Percentiles rank a stretch among this genome's conserved stretches.
phyloP scores from a whole-genome alignment of 1,140 invertebrate genomes.

The Drosophila murphyi region DNA sequence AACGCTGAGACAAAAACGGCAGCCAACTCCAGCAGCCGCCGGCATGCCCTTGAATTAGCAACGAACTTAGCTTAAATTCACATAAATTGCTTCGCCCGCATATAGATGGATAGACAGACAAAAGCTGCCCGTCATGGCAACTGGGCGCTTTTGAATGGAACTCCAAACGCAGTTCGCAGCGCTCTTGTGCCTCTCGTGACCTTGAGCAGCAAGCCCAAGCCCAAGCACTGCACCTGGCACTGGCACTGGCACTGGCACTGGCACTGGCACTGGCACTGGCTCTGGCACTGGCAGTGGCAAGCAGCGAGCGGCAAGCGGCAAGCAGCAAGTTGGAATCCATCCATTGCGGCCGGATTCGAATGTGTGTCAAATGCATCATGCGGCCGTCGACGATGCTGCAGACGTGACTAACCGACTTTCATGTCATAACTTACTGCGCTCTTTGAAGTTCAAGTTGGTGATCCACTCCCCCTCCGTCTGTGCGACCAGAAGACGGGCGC shows the following conservation, averaged over 20 bases:
- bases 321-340: conserved; percentile 26
- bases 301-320: conserved; percentile 6
- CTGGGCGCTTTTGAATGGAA: conserved; percentile 56
- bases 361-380: conserved; percentile 82
- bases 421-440: conserved; percentile 76
- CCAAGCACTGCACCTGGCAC: not conserved
- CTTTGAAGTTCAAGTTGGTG: conserved; percentile 78
- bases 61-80: conserved; percentile 68
- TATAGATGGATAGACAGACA: conserved; percentile 21
- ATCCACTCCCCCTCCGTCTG: not conserved
- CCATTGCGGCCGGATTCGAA: conserved; percentile 60
- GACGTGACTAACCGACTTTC: conserved; percentile 83
- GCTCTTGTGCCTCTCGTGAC: conserved; percentile 53
- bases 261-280: not conserved
- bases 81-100: conserved; percentile 60
- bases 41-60: conserved; percentile 77
- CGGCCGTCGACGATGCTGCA: conserved; percentile 40
- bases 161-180: conserved; percentile 17
- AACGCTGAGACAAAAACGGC: conserved; percentile 3
- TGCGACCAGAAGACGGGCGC: conserved; percentile 2
- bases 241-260: not conserved
- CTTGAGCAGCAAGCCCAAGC: conserved; percentile 49
- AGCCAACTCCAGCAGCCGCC: conserved; percentile 44
- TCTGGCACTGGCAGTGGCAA: not conserved
- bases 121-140: conserved; percentile 59